Evolutionary conservation across 2,888 invertebrate genomes (phyloP), one percentile per base, ranked within the genome.

Genomic region (Phorcus lineatus): DNA sequence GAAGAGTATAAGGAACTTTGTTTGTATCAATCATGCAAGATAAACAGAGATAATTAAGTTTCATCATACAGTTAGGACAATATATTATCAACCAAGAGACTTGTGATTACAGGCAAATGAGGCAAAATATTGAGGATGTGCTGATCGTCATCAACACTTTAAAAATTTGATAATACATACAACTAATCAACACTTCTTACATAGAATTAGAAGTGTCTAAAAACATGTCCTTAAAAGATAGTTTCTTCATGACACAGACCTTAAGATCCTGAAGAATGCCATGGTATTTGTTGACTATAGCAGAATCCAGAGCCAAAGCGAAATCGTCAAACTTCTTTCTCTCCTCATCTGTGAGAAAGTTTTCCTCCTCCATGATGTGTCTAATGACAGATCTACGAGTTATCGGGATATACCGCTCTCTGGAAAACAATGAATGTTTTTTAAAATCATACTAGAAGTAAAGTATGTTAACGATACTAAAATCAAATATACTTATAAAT

Each of bases 331-430:
- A 92, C 4, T 84, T 82, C 79, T 89, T 88, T 78, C 86, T 86
- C 78, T 92, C 92, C 47, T 90, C 89, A 9, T 79, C 79, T 2
- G 85, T 90, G 22, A 92, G 85, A 55, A 90, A 88, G 9, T 87
- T 83, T 53, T 90, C 85, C 74, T 91, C 88, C 81, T 91, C 86
- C 83, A 92, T 81, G 74, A 93, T 77, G 77, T 89, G 87, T 0
- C 91, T 86, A 11, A 92, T 86, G 0, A 92, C 62, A 4, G 93
- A 91, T 24, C 85, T 85, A 11, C 92, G 82, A 1, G 92, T 92
- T 11, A 92, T 85, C 1, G 92, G 92, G 70, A 92, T 91, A 80
- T 89, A 92, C 13, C 86, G 83, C 83, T 92, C 92, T 75, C 92
- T 92, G 84, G 7, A 17, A 24, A 31, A 67, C 4, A 4, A 67